Conservation (phyloP, 2,113 vertebrate genomes). For the Sinocyclocheilus rhinocerous region DNA sequence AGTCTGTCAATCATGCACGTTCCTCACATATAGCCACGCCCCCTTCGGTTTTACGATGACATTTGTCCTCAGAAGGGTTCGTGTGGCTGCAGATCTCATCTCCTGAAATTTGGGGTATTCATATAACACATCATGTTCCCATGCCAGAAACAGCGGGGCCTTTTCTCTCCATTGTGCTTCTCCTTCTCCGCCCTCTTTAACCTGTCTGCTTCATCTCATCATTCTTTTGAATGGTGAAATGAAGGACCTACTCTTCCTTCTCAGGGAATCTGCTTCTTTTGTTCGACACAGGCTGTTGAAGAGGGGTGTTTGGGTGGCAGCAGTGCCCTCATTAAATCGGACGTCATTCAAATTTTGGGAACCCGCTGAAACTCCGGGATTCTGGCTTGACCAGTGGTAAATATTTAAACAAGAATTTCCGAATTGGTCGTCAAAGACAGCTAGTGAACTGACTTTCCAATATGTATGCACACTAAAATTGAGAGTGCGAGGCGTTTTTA, state of each 20-base stretch:
- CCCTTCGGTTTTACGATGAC: constrained; percentile 36
- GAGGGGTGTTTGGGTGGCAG: constrained; percentile 20
- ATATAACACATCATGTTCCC: constrained; percentile 18
- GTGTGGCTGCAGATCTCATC: background rate
- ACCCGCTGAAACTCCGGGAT: background rate
- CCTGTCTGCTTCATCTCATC: constrained; percentile 7
- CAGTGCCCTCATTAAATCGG: constrained; percentile 1
- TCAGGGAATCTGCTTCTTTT: constrained; percentile 15
- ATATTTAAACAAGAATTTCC: background rate
- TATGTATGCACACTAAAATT: background rate
- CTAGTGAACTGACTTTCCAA: background rate
- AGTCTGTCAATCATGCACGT: constrained; percentile 50
- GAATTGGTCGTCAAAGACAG: background rate
- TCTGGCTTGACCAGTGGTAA: background rate
- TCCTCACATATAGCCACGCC: constrained; percentile 48
- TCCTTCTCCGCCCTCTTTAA: constrained; percentile 39
- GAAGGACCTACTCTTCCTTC: background rate
- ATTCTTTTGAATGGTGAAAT: constrained; percentile 13
- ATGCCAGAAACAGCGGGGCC: constrained; percentile 13
- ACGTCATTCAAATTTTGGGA: background rate
- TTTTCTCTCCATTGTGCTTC: constrained; percentile 19
- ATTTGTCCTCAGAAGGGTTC: background rate
- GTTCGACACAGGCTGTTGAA: constrained; percentile 1
- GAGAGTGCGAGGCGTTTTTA: background rate
- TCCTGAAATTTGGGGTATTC: background rate